Percentiles rank a stretch among this genome's conserved stretches.
These are phyloP conservation scores for Diplogasteroides magnus DNA, from an alignment of 1,140 invertebrate species.

Conservation along the genomic window DNA sequence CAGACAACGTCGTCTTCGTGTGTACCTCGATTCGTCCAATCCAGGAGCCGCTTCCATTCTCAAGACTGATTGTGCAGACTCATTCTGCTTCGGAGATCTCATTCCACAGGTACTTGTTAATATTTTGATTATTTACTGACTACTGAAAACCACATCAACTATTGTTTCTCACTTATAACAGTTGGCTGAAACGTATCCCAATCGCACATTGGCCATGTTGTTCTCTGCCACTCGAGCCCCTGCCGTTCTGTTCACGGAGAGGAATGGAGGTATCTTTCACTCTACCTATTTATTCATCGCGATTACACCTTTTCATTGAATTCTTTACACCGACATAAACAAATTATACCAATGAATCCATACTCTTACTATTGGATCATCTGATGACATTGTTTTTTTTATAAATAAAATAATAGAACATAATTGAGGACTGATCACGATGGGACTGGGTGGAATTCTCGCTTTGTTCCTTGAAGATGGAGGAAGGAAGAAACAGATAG, in stretches of 20 bases:
- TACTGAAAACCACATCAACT: too few relatives aligned
- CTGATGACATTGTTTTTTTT: not conserved
- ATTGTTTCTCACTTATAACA: not conserved
- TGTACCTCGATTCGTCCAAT: not conserved
- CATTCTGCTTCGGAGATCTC: not conserved
- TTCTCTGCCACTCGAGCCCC: conserved; percentile 25
- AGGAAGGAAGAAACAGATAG: conserved; percentile 10
- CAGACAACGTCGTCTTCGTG: not conserved
- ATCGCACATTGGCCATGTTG: conserved; percentile 17
- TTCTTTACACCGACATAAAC: too few relatives aligned
- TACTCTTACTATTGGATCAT: too few relatives aligned
- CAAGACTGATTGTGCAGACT: not conserved
- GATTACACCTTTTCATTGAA: too few relatives aligned
- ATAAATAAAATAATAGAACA: not conserved
- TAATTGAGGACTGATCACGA: conserved; percentile 12
- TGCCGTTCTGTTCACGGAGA: conserved; percentile 22
- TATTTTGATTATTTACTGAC: too few relatives aligned
- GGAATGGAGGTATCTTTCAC: conserved; percentile 27
- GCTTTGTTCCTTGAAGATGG: conserved; percentile 17
- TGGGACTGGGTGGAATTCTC: conserved; percentile 14
- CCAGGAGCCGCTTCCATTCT: not conserved
- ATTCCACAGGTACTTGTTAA: not conserved
- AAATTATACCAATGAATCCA: too few relatives aligned
- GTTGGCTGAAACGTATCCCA: conserved; percentile 19
- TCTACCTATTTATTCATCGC: too few relatives aligned